Percentiles rank a stretch among this genome's conserved stretches.
Conservation (phyloP, 2,888 invertebrate species). For the Cheilosia impressa region DNA sequence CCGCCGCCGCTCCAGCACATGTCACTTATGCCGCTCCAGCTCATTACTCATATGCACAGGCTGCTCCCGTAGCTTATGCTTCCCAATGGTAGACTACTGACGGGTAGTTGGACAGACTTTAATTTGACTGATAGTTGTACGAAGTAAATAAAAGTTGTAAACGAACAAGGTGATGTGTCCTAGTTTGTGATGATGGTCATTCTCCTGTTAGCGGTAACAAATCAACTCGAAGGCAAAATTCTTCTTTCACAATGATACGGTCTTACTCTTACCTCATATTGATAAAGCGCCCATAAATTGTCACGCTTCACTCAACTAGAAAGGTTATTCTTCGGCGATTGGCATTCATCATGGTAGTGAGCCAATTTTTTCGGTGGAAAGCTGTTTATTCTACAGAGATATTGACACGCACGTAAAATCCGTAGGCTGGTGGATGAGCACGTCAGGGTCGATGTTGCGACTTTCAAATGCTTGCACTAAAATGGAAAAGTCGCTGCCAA, state of each 20-base stretch:
- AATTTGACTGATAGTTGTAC: constrained; percentile 35
- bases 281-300: not conserved
- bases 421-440: too few species aligned
- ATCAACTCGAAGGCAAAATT: constrained; percentile 33
- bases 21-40: constrained; percentile 33
- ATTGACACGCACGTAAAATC: not conserved
- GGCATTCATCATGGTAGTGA: not conserved
- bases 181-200: not conserved
- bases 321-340: constrained; percentile 20
- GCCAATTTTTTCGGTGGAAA: constrained; percentile 1
- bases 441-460: too few species aligned
- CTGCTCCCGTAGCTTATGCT: constrained; percentile 31
- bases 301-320: constrained; percentile 56
- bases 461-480: too few species aligned
- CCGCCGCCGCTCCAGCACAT: constrained; percentile 27
- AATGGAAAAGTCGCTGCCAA: too few species aligned
- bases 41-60: constrained; percentile 36
- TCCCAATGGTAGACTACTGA: constrained; percentile 41
- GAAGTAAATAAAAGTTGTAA: constrained; percentile 34
- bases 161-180: constrained; percentile 8
- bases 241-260: not conserved
- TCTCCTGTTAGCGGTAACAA: constrained; percentile 5
- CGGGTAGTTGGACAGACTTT: constrained; percentile 20
- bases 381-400: constrained; percentile 7
- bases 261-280: not conserved